Evolutionary conservation across 2,888 invertebrate genomes (phyloP).

Genomic region (Beris morrisii): DNA sequence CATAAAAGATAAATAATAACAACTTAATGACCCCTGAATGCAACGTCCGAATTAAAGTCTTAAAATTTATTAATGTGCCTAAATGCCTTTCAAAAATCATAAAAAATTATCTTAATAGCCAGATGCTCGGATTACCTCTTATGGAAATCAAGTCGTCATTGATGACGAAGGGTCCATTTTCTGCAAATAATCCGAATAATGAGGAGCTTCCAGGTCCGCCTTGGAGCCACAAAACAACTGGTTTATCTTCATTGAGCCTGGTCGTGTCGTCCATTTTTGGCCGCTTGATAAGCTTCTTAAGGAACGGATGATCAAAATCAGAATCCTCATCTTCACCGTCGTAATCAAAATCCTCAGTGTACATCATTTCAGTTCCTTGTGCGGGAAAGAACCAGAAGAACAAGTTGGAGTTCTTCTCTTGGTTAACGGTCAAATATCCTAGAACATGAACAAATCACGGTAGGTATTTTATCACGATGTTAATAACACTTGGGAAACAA

Average conservation of each 20-base stretch:
- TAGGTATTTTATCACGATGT: neutral
- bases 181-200: slow-evolving; percentile 62
- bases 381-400: slow-evolving; percentile 85
- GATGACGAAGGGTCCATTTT: slow-evolving; percentile 66
- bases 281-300: slow-evolving; percentile 67
- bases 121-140: slow-evolving; percentile 33
- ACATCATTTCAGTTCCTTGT: slow-evolving; percentile 52
- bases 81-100: too few relatives aligned
- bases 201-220: slow-evolving; percentile 65
- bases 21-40: slow-evolving; percentile 1
- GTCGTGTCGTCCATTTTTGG: slow-evolving; percentile 56
- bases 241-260: slow-evolving; percentile 58
- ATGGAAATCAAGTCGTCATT: slow-evolving; percentile 53
- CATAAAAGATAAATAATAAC: too few relatives aligned
- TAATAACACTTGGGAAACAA: neutral
- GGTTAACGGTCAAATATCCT: slow-evolving; percentile 70
- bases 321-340: slow-evolving; percentile 57
- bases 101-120: too few relatives aligned
- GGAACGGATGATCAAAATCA: slow-evolving; percentile 47
- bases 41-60: neutral
- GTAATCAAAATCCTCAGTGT: slow-evolving; percentile 56
- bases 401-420: slow-evolving; percentile 70
- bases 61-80: neutral
- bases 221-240: slow-evolving; percentile 64
- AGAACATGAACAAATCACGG: slow-evolving; percentile 46